A percentile compares a stretch with the other conserved stretches of the same genome.
phyloP scores from a whole-genome alignment of 2,797 vertebrate genomes.

The Crocidura indochinensis region DNA sequence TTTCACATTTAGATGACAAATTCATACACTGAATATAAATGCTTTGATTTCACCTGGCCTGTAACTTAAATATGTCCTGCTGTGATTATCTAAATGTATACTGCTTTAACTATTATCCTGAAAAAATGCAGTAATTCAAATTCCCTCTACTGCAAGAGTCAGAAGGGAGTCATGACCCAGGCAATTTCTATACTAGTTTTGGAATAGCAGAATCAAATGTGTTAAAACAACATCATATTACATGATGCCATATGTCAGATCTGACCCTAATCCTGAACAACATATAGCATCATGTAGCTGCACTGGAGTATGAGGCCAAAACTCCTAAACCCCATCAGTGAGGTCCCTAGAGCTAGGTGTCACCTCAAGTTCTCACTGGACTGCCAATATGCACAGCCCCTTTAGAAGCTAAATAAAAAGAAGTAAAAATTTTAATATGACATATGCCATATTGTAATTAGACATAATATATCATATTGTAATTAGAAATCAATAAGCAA shows the following conservation, averaged over 20 bases:
- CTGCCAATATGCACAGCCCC: too few relatives aligned
- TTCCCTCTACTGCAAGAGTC: neutral
- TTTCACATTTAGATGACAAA: constrained; percentile 73
- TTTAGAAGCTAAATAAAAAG: too few relatives aligned
- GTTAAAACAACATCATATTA: neutral
- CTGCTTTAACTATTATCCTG: neutral
- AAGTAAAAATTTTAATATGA: neutral
- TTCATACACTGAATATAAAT: constrained; percentile 50
- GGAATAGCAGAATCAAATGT: neutral
- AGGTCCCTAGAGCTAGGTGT: too few relatives aligned
- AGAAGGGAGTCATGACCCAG: neutral
- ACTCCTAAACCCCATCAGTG: too few relatives aligned
- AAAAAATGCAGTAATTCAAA: constrained; percentile 33
- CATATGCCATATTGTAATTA: constrained; percentile 34
- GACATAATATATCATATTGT: neutral
- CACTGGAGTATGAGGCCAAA: too few relatives aligned
- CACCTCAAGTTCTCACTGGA: too few relatives aligned
- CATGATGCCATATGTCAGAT: too few relatives aligned
- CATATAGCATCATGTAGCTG: too few relatives aligned
- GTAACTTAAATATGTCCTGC: constrained; percentile 16
- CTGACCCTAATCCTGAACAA: too few relatives aligned
- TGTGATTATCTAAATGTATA: constrained; percentile 25
- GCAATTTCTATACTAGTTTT: constrained; percentile 40
- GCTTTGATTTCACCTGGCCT: constrained; percentile 35
- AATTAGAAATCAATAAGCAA: neutral